Conservation (phyloP, 2,888 invertebrate species). For the Xylophagus ater region DNA sequence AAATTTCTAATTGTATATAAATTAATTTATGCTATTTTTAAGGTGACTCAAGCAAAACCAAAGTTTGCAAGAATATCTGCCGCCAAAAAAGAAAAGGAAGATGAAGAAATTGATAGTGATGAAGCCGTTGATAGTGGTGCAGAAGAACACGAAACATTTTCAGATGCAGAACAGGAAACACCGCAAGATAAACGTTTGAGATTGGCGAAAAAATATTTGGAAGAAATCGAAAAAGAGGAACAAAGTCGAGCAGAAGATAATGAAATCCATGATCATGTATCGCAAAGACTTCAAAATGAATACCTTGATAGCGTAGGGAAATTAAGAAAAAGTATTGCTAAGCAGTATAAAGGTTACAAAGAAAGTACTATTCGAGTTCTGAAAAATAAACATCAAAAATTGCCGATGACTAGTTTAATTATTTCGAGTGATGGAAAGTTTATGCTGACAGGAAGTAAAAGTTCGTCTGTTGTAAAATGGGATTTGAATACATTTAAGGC, state of each 20-base stretch:
- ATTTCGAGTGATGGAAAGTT: conserved; percentile 60
- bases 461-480: conserved; percentile 82
- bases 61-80: conserved; percentile 26
- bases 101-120: conserved; percentile 56
- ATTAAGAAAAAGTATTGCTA: conserved; percentile 63
- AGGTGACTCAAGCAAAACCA: conserved; percentile 12
- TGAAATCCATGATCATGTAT: conserved; percentile 40
- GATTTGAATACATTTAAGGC: conserved; percentile 52
- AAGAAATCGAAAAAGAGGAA: conserved; percentile 76
- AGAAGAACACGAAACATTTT: conserved; percentile 31
- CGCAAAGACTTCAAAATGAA: conserved; percentile 70
- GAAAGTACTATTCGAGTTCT: conserved; percentile 43
- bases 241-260: conserved; percentile 54
- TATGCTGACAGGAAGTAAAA: conserved; percentile 78
- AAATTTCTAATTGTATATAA: background rate
- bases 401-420: conserved; percentile 69
- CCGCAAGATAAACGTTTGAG: conserved; percentile 83
- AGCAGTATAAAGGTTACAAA: conserved; percentile 42
- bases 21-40: background rate
- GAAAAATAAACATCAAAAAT: conserved; percentile 65
- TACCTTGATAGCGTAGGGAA: conserved; percentile 78
- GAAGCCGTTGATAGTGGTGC: conserved; percentile 48
- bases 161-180: conserved; percentile 50
- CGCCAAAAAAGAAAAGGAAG: conserved; percentile 28
- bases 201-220: conserved; percentile 78